Conservation (phyloP, 2,113 vertebrate genomes). For the Alectura lathami region DNA sequence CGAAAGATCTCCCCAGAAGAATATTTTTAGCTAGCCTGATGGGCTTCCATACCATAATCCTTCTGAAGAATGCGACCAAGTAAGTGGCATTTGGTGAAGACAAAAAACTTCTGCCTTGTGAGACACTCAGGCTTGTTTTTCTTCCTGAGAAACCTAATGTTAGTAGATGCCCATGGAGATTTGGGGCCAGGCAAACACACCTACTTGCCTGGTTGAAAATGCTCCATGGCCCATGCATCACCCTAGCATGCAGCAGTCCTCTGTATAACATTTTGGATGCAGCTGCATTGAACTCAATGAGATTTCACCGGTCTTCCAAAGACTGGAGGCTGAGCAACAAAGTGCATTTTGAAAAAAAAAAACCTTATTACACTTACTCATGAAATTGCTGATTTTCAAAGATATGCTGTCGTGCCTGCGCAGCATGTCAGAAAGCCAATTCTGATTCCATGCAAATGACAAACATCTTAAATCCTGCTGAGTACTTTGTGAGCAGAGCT, state of each 20-base stretch:
- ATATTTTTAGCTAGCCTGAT: fast-evolving
- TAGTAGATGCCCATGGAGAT: not conserved
- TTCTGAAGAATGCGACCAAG: not conserved
- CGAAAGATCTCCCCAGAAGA: not conserved
- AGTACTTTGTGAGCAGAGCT: not conserved
- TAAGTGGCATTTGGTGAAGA: not conserved
- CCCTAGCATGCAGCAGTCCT: not conserved
- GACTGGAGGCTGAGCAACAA: not conserved
- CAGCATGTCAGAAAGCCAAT: not conserved
- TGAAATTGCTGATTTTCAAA: not conserved
- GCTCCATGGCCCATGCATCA: fast-evolving
- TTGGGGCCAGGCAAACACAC: not conserved
- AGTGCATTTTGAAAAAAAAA: not conserved
- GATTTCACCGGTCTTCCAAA: not conserved
- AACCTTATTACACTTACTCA: not conserved
- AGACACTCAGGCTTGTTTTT: not conserved
- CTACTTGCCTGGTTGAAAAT: not conserved
- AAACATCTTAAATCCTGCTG: not conserved
- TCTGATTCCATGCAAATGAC: not conserved
- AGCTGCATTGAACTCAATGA: not conserved
- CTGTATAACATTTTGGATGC: not conserved
- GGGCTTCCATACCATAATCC: not conserved
- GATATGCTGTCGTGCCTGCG: fast-evolving
- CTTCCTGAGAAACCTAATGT: not conserved
- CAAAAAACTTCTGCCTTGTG: not conserved